These are phyloP conservation scores for Sesia apiformis DNA, from an alignment of 2,888 invertebrate species.

Conservation along the genomic window DNA sequence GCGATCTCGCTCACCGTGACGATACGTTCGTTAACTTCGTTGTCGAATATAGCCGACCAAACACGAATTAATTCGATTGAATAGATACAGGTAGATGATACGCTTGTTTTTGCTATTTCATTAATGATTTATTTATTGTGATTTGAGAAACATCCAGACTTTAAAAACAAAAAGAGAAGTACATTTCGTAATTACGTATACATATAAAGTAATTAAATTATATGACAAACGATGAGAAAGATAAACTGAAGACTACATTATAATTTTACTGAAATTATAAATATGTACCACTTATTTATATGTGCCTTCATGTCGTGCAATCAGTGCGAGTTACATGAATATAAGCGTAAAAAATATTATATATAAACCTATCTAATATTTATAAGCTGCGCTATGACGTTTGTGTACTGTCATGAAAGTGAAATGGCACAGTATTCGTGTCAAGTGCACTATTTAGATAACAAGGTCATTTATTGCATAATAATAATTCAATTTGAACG, in stretches of 20 bases:
- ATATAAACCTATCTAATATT: no score
- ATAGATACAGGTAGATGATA: slow-evolving; percentile 10
- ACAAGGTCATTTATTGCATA: slow-evolving; percentile 69
- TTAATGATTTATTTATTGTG: slow-evolving; percentile 10
- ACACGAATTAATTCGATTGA: slow-evolving; percentile 36
- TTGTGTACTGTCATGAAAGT: slow-evolving; percentile 50
- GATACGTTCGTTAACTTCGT: slow-evolving; percentile 35
- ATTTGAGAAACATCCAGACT: no score
- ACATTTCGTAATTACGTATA: no score
- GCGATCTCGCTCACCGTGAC: slow-evolving; percentile 57
- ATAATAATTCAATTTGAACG: slow-evolving; percentile 13
- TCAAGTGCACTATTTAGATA: slow-evolving; percentile 74
- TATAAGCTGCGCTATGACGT: neutral
- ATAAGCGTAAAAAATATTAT: no score
- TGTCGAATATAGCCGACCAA: slow-evolving; percentile 45
- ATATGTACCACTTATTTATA: no score
- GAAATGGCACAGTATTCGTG: slow-evolving; percentile 71
- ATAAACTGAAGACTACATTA: no score
- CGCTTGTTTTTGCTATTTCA: slow-evolving; percentile 30
- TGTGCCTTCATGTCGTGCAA: no score
- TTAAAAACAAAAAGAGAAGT: no score
- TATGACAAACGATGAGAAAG: no score
- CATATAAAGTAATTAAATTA: no score
- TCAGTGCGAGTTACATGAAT: no score
- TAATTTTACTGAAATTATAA: no score